phyloP scores from a whole-genome alignment of 64 coral and sea anemone genomes.

The Trachythela sp. region DNA sequence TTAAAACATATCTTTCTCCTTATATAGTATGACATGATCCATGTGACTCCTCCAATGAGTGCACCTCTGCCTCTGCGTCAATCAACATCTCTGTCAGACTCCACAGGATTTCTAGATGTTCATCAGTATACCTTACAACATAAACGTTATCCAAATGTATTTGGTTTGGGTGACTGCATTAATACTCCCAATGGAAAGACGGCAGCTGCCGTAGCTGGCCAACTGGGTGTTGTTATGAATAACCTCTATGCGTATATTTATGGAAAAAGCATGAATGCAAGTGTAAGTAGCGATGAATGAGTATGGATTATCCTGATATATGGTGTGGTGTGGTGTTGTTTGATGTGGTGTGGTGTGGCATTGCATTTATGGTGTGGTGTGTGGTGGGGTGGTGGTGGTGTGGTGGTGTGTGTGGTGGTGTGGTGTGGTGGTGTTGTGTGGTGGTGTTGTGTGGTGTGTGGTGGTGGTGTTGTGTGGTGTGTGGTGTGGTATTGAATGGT shows the following conservation, averaged over 20 bases:
- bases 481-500: too few species aligned
- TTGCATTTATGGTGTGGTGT: background rate
- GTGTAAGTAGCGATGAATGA: conserved; percentile 34
- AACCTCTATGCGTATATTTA: conserved; percentile 72
- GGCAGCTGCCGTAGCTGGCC: conserved; percentile 89
- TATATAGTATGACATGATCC: conserved; percentile 80
- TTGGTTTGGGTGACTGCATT: conserved; percentile 88
- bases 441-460: too few species aligned
- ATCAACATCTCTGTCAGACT: conserved; percentile 63
- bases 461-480: too few species aligned
- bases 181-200: conserved; percentile 99
- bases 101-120: conserved; percentile 82
- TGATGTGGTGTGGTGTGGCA: background rate
- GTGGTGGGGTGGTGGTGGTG: too few species aligned
- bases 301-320: background rate
- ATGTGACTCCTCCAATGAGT: conserved; percentile 94
- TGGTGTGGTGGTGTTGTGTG: too few species aligned
- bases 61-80: conserved; percentile 54
- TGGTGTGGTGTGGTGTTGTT: background rate
- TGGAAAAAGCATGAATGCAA: conserved; percentile 65
- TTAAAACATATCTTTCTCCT: too few species aligned
- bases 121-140: conserved; percentile 81
- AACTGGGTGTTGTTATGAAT: conserved; percentile 76
- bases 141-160: conserved; percentile 81
- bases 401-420: too few species aligned